phyloP scores from a whole-genome alignment of 2,888 invertebrate genomes.

The Sericinus montela region DNA sequence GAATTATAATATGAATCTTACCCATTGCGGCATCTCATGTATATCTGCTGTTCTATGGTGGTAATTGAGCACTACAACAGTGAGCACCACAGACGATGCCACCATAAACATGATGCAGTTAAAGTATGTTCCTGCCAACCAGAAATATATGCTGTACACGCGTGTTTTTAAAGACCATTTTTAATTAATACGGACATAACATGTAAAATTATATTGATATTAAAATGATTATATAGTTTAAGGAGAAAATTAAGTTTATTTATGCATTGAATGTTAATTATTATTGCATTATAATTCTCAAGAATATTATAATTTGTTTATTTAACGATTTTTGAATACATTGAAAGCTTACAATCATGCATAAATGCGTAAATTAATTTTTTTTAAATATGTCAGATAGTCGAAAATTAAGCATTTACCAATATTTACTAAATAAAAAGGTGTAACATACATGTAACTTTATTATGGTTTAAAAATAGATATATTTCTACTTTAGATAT shows the following conservation, averaged over 20 bases:
- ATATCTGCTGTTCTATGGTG: slow-evolving; percentile 98
- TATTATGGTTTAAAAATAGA: no score
- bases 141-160: slow-evolving; percentile 24
- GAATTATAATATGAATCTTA: slow-evolving; percentile 71
- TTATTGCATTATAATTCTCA: not conserved
- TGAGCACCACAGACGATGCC: slow-evolving; percentile 97
- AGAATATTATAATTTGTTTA: not conserved
- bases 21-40: slow-evolving; percentile 98
- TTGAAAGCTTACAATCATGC: slow-evolving; percentile 8
- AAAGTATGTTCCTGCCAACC: slow-evolving; percentile 94
- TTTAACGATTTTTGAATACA: slow-evolving; percentile 1
- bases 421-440: not conserved
- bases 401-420: not conserved
- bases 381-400: no score
- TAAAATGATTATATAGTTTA: slow-evolving; percentile 15
- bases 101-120: slow-evolving; percentile 99
- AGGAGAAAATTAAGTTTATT: slow-evolving; percentile 57
- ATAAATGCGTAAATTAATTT: no score
- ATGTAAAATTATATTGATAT: no score
- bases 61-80: slow-evolving; percentile 97
- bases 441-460: no score
- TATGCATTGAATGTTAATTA: slow-evolving; percentile 6
- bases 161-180: not conserved
- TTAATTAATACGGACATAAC: no score
- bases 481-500: no score